Conservation (phyloP, 2,113 vertebrate genomes). For the Neofelis nebulosa region DNA sequence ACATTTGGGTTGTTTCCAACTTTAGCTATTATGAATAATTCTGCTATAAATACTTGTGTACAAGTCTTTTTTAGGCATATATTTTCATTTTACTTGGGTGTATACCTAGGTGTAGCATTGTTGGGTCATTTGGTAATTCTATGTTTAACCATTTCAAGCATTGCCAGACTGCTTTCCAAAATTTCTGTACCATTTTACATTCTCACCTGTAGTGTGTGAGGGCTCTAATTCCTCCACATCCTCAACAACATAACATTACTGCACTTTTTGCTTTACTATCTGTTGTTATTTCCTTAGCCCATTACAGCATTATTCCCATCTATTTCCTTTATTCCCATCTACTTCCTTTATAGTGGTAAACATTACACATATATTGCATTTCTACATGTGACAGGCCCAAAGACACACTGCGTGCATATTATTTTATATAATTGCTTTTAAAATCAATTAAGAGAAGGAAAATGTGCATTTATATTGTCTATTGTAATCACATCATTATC, state of each 20-base stretch:
- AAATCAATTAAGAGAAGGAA: not conserved
- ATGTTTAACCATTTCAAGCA: not conserved
- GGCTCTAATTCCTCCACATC: not conserved
- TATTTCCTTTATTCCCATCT: not conserved
- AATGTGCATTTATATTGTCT: not conserved
- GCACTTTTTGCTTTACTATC: not conserved
- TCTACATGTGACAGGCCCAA: not conserved
- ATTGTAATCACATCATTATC: not conserved
- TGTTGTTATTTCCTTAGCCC: not conserved
- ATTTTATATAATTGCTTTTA: not conserved
- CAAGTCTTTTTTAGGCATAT: not conserved
- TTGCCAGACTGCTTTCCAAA: not conserved
- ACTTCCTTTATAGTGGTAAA: not conserved
- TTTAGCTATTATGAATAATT: not conserved
- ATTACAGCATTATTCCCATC: not conserved
- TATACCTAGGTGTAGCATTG: not conserved
- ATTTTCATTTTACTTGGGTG: not conserved
- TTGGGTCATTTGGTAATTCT: not conserved
- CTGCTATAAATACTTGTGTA: not conserved
- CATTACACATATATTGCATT: not conserved
- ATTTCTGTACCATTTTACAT: not conserved
- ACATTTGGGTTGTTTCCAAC: not conserved
- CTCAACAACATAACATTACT: not conserved
- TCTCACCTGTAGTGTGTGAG: not conserved
- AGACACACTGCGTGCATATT: not conserved